Evolutionary conservation across 2,888 invertebrate species (phyloP).

Genomic region (Acronicta psi): DNA sequence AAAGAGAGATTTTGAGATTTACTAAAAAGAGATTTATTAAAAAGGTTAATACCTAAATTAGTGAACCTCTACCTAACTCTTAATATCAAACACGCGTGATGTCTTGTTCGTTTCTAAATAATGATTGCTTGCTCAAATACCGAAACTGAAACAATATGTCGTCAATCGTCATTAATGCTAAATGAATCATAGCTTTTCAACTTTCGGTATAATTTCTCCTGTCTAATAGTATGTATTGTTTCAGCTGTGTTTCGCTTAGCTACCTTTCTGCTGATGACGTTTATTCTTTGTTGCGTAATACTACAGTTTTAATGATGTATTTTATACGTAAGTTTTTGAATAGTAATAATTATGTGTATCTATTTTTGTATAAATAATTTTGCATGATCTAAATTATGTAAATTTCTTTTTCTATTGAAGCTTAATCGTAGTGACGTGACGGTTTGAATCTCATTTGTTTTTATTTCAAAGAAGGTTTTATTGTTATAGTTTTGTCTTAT

Average conservation of each 20-base stretch:
- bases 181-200: constrained; percentile 24
- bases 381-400: constrained; percentile 12
- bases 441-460: too few relatives aligned
- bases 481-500: too few relatives aligned
- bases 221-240: constrained; percentile 44
- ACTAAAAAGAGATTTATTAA: too few relatives aligned
- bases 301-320: constrained; percentile 20
- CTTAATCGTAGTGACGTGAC: too few relatives aligned
- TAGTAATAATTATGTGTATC: constrained; percentile 30
- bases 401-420: constrained; percentile 2
- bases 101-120: constrained; percentile 1
- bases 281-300: constrained; percentile 33
- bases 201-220: constrained; percentile 51
- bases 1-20: too few relatives aligned
- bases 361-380: constrained; percentile 1
- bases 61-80: too few relatives aligned
- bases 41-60: too few relatives aligned
- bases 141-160: constrained; percentile 43
- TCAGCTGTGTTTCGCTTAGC: constrained; percentile 18
- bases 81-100: too few relatives aligned
- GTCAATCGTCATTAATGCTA: constrained; percentile 14
- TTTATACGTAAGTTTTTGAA: constrained; percentile 24
- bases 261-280: constrained; percentile 26
- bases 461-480: too few relatives aligned
- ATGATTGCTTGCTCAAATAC: constrained; percentile 28